Percentiles rank a stretch among this genome's conserved stretches.
Evolutionary conservation across 2,113 vertebrate species (phyloP).

Genomic region (Holacanthus passer): DNA sequence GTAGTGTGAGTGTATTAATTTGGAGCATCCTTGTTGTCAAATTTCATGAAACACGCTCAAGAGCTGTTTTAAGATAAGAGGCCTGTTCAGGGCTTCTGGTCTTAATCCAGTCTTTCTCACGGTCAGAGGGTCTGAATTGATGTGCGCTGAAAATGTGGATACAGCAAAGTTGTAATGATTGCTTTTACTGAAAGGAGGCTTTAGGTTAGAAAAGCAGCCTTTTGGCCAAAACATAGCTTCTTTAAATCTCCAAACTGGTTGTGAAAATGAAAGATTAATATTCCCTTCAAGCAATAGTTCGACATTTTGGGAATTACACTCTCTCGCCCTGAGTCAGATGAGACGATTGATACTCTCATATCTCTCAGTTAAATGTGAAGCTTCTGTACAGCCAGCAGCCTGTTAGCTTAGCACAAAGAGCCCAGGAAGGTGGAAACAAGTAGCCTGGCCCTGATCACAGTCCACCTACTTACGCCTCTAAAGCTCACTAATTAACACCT

Average conservation of each 20-base stretch:
- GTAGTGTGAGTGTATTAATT: neutral
- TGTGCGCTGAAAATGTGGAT: neutral
- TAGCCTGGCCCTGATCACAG: slow-evolving; percentile 3
- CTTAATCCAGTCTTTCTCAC: slow-evolving; percentile 13
- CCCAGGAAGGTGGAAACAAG: too few relatives aligned
- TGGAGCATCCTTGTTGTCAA: slow-evolving; percentile 8
- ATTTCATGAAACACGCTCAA: slow-evolving; percentile 25
- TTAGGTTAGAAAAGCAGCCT: neutral
- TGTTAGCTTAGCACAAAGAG: neutral
- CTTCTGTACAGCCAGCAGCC: neutral
- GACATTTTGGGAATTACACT: slow-evolving; percentile 26
- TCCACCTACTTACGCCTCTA: neutral
- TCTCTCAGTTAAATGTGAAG: neutral
- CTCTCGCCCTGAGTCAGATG: neutral
- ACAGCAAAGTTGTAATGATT: slow-evolving; percentile 13
- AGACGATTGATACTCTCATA: neutral
- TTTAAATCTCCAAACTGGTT: slow-evolving; percentile 11
- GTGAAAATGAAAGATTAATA: slow-evolving; percentile 31
- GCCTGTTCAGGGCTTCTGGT: slow-evolving; percentile 5
- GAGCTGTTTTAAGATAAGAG: slow-evolving; percentile 10
- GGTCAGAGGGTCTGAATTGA: slow-evolving; percentile 16
- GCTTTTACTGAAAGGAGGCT: slow-evolving; percentile 8
- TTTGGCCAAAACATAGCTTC: neutral
- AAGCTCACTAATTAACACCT: neutral
- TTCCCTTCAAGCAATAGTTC: neutral